Evolutionary conservation across 2,113 vertebrate genomes (phyloP).

Genomic region (Ascaphus truei): DNA sequence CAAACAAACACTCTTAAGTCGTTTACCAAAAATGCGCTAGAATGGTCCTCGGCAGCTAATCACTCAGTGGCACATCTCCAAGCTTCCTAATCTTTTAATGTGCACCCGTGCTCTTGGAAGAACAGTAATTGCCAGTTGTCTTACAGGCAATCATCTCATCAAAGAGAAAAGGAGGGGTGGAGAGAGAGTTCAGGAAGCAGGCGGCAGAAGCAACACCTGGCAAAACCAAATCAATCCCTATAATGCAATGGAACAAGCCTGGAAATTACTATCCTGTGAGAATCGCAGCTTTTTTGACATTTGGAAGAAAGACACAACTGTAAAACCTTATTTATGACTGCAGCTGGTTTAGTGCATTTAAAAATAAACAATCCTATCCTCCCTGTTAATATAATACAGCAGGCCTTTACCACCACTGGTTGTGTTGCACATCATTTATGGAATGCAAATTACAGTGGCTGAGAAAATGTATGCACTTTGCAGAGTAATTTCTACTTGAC

Average conservation of each 20-base stretch:
- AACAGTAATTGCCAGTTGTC: slow-evolving; percentile 33
- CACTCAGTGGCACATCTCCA: background rate
- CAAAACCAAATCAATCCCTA: slow-evolving; percentile 25
- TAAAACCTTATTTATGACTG: too few species aligned
- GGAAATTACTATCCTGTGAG: slow-evolving; percentile 9
- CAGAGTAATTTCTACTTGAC: background rate
- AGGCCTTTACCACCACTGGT: background rate
- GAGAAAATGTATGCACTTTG: background rate
- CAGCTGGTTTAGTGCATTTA: too few species aligned
- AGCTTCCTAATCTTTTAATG: slow-evolving; percentile 23
- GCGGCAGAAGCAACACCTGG: slow-evolving; percentile 32
- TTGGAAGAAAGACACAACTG: too few species aligned
- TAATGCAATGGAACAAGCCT: background rate
- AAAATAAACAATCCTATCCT: background rate
- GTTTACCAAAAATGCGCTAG: background rate
- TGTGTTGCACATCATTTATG: background rate
- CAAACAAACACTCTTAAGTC: background rate
- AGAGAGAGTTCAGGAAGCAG: slow-evolving; percentile 33
- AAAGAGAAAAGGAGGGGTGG: slow-evolving; percentile 12
- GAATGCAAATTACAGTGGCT: background rate
- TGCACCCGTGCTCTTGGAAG: slow-evolving; percentile 18
- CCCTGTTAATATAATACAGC: background rate
- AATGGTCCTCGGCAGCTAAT: background rate
- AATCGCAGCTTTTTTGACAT: too few species aligned
- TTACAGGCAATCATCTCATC: slow-evolving; percentile 32